Evolutionary conservation across 2,888 invertebrate genomes (phyloP), one percentile per base, ranked within the genome.

Genomic region (Mythimna impura): DNA sequence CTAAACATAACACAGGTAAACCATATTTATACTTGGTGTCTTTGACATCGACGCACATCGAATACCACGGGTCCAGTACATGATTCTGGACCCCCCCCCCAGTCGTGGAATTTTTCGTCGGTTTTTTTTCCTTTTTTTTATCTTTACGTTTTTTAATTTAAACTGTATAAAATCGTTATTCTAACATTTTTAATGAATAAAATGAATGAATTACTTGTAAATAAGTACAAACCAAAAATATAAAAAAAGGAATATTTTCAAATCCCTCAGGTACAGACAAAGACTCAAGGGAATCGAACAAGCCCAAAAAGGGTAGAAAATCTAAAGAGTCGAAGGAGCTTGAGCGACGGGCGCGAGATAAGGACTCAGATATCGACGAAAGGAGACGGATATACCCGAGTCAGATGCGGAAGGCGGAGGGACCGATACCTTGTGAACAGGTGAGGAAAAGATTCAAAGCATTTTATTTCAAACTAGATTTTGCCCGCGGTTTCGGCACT

Each of bases 391-490:
- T 87, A 55, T 93, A 91, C 60, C 91, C 91, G 0, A 92, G 91
- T 50, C 92, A 92, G 73, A 78, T 92, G 79, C 83, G 92, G 73
- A 92, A 92, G 25, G 91, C 91, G 0, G 94, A 93, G 20, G 94
- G 93, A 0, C 94, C 94, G 0, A 94, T 95, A 87, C 93, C 94
- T 0, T 94, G 94, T 67, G 94, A 94, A 83, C 94, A 94, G 91
- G 94, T 94, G 10, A 71, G 71, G 2, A 2, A 4, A 14, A 25
- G 1, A 8, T 43, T 40, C 0, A 10, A 40, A 40, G 40, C 40
- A 40, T 40, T 40, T 40, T 40, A 36, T 36, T 36, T 36, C 30
- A 30, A 30, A 30, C 30, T 30, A 30, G 30, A 1, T 30, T 30
- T 30, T 30, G 30, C 30, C 30, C 30, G 30, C 30, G 30, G 30